These are phyloP conservation scores for Hartigia nigra DNA, from an alignment of 2,888 invertebrate species.

Conservation along the genomic window DNA sequence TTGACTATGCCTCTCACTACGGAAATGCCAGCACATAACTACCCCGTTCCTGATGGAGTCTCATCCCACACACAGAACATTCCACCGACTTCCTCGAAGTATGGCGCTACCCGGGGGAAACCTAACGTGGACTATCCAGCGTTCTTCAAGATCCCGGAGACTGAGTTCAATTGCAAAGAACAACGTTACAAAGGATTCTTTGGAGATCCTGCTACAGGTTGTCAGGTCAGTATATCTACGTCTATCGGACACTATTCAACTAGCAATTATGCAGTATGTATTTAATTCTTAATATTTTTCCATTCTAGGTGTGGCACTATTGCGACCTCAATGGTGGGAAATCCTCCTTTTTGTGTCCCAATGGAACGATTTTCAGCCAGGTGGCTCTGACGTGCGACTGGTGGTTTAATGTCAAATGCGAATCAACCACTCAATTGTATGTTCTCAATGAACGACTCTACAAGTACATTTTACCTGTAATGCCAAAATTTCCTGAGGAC, in stretches of 20 bases:
- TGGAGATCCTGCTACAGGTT: conserved; percentile 87
- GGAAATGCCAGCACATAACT: conserved; percentile 35
- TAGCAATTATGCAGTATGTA: conserved; percentile 23
- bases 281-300: conserved; percentile 27
- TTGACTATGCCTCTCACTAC: conserved; percentile 37
- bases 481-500: conserved; percentile 91
- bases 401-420: conserved; percentile 93
- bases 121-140: conserved; percentile 87
- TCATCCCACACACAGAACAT: conserved; percentile 28
- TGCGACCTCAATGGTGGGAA: conserved; percentile 91
- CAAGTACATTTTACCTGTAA: conserved; percentile 86
- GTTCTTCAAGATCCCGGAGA: conserved; percentile 79
- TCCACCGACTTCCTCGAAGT: conserved; percentile 48
- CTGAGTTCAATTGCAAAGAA: conserved; percentile 83
- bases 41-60: conserved; percentile 35
- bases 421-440: conserved; percentile 85
- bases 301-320: conserved; percentile 88
- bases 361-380: conserved; percentile 92
- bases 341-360: conserved; percentile 89
- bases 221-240: conserved; percentile 73
- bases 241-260: background rate
- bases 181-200: conserved; percentile 92
- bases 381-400: conserved; percentile 90
- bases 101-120: conserved; percentile 67
- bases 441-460: conserved; percentile 89